A percentile compares a stretch with the other conserved stretches of the same genome.
These are phyloP conservation scores for Andrena flavipes DNA, from an alignment of 2,888 invertebrate species.

Conservation along the genomic window DNA sequence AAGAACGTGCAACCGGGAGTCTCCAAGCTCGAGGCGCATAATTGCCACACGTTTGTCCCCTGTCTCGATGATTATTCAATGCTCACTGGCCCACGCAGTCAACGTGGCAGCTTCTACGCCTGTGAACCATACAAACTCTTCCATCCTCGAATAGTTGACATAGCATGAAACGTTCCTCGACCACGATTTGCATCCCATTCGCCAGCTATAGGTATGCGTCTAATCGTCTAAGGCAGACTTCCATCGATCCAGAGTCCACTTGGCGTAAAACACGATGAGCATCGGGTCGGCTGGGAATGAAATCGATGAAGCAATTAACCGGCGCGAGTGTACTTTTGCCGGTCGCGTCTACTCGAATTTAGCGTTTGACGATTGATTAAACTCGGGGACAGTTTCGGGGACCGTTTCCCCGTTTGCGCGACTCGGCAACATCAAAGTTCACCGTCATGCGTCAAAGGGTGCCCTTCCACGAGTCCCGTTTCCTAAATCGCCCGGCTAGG, in stretches of 20 bases:
- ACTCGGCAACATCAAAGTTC: slow-evolving; percentile 9
- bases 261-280: neutral
- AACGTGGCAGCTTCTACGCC: neutral
- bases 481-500: neutral
- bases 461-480: slow-evolving; percentile 18
- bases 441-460: slow-evolving; percentile 30
- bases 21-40: neutral
- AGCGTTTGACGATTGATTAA: slow-evolving; percentile 32
- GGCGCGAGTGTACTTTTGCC: neutral
- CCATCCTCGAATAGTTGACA: neutral
- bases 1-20: neutral
- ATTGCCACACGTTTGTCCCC: slow-evolving; percentile 9
- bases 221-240: neutral
- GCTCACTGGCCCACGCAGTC: slow-evolving; percentile 20
- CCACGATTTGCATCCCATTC: neutral
- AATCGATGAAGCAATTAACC: slow-evolving; percentile 10
- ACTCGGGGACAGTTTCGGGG: neutral
- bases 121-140: neutral
- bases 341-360: neutral
- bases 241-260: neutral
- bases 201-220: neutral
- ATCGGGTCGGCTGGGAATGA: neutral
- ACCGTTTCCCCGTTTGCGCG: slow-evolving; percentile 7
- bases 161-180: neutral
- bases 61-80: slow-evolving; percentile 11